Conservation (phyloP, 2,888 invertebrate species). For the Mesochorus sp. region DNA sequence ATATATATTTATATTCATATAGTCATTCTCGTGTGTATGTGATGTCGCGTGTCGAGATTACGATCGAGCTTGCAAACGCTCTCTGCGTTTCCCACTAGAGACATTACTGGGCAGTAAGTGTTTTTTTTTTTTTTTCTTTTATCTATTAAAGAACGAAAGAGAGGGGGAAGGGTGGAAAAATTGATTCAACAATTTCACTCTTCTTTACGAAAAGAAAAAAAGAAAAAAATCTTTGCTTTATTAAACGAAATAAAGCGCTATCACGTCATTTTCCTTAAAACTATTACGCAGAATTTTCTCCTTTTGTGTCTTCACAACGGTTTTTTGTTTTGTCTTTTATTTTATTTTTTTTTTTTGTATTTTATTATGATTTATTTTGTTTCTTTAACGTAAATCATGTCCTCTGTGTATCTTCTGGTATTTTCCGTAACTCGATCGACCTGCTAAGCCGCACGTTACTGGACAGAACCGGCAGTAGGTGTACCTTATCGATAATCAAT, state of each 20-base stretch:
- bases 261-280: constrained; percentile 31
- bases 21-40: constrained; percentile 14
- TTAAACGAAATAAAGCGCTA: constrained; percentile 42
- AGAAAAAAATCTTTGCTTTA: constrained; percentile 46
- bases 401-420: neutral
- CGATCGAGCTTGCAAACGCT: constrained; percentile 32
- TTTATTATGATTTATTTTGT: neutral
- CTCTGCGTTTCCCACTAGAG: constrained; percentile 21
- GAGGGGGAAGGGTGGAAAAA: constrained; percentile 17
- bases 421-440: constrained; percentile 33
- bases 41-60: constrained; percentile 39
- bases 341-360: neutral
- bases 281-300: constrained; percentile 34
- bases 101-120: constrained; percentile 30
- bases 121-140: constrained; percentile 19
- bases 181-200: neutral
- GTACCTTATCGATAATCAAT: constrained; percentile 45
- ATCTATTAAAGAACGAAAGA: neutral
- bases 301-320: constrained; percentile 24
- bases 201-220: constrained; percentile 35
- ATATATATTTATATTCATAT: constrained; percentile 13
- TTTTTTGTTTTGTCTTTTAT: neutral
- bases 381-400: too few species aligned
- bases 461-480: constrained; percentile 73
- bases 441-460: constrained; percentile 49